These are phyloP conservation scores for Tetramorium simillimum DNA, from an alignment of 1,140 invertebrate species.

Conservation along the genomic window DNA sequence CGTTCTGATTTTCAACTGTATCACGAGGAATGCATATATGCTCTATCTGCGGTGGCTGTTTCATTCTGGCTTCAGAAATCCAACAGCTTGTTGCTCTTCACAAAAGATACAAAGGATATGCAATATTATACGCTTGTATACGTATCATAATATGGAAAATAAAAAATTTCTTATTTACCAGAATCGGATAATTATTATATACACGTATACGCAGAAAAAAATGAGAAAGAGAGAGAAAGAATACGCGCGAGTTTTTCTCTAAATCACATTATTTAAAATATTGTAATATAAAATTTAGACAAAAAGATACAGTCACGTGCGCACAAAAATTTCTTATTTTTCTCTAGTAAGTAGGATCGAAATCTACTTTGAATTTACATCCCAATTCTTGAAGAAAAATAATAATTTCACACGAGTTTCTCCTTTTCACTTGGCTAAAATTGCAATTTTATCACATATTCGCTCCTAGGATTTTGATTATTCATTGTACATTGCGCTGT, in stretches of 20 bases:
- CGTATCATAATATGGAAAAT: not conserved
- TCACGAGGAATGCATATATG: not conserved
- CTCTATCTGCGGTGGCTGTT: not conserved
- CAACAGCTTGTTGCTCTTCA: not conserved
- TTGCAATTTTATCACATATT: not conserved
- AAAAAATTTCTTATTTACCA: not conserved
- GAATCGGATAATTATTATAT: not conserved
- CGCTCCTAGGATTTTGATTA: conserved; percentile 72
- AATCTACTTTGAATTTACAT: not conserved
- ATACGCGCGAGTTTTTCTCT: not conserved
- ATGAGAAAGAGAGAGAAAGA: not conserved
- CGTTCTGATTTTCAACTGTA: conserved; percentile 23
- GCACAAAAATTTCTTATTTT: not conserved
- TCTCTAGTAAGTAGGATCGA: not conserved
- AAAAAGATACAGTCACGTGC: not conserved
- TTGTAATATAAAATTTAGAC: not conserved
- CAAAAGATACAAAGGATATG: not conserved
- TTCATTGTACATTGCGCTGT: conserved; percentile 65
- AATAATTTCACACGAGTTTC: not conserved
- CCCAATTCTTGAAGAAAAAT: not conserved
- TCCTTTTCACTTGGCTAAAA: not conserved
- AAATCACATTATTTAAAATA: not conserved
- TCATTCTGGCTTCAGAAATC: not conserved
- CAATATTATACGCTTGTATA: not conserved
- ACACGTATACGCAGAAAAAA: not conserved